These are phyloP conservation scores for Microctenopoma steveboyesi DNA, from an alignment of 2,797 vertebrate species.

Conservation along the genomic window DNA sequence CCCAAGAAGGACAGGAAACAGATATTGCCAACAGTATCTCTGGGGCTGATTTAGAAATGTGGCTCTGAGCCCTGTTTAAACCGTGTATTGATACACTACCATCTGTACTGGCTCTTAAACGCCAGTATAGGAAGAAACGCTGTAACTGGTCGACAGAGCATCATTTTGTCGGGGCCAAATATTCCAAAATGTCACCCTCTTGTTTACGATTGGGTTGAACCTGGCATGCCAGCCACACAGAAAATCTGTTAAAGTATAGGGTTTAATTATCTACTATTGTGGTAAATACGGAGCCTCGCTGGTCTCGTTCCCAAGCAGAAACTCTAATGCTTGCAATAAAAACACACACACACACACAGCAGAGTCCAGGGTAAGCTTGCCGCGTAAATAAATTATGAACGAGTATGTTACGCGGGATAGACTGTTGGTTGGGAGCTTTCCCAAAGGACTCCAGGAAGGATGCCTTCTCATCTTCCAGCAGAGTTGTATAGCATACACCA, in stretches of 20 bases:
- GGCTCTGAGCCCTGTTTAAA: conserved; percentile 59
- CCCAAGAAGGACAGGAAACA: conserved; percentile 32
- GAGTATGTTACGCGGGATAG: conserved; percentile 70
- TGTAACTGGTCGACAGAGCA: conserved; percentile 52
- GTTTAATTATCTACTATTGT: conserved; percentile 62
- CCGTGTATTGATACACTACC: conserved; percentile 65
- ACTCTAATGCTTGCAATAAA: conserved; percentile 57
- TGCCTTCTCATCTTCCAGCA: conserved; percentile 72
- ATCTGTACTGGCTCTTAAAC: conserved; percentile 66
- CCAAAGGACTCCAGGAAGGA: conserved; percentile 70
- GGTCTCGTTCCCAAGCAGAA: conserved; percentile 36
- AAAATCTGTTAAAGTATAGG: conserved; percentile 60
- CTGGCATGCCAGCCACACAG: conserved; percentile 47
- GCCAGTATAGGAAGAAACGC: conserved; percentile 57
- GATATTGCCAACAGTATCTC: conserved; percentile 55
- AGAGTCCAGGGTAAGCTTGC: conserved; percentile 62
- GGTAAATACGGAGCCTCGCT: conserved; percentile 25
- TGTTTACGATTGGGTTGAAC: conserved; percentile 38
- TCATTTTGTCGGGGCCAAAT: conserved; percentile 57
- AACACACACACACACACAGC: conserved; percentile 62
- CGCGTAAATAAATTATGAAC: conserved; percentile 80
- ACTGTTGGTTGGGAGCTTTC: conserved; percentile 71
- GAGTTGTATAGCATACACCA: conserved; percentile 54
- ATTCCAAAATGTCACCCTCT: conserved; percentile 35
- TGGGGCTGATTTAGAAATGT: conserved; percentile 56